These are phyloP conservation scores for Melangyna quadrimaculata DNA, from an alignment of 2,888 invertebrate genomes.

Conservation along the genomic window DNA sequence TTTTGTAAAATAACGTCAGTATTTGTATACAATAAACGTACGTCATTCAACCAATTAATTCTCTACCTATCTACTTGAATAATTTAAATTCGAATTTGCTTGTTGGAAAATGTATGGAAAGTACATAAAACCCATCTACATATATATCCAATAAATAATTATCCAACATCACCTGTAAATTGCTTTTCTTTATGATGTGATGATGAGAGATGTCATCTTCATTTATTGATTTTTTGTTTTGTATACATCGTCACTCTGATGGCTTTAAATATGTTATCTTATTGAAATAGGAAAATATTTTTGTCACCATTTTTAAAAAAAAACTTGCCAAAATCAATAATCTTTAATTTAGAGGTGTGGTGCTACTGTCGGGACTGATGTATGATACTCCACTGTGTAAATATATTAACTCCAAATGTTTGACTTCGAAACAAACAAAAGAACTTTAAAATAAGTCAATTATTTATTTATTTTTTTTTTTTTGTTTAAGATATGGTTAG, in stretches of 20 bases:
- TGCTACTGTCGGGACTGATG: not conserved
- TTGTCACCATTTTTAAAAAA: not conserved
- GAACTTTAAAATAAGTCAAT: not conserved
- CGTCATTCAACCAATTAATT: constrained; percentile 26
- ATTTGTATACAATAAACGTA: not conserved
- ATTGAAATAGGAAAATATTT: not conserved
- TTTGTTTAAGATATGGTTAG: constrained; percentile 37
- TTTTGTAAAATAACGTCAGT: not conserved
- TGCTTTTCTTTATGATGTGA: not conserved
- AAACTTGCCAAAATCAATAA: not conserved
- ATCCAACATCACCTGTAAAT: not conserved
- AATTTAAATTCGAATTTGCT: constrained; percentile 33
- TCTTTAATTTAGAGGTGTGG: not conserved
- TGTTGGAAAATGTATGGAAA: constrained; percentile 13
- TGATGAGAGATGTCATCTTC: not conserved
- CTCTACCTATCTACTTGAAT: not conserved
- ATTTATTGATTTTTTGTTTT: not conserved
- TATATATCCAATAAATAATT: not conserved
- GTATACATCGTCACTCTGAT: not conserved
- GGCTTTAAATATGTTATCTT: not conserved
- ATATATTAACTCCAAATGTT: constrained; percentile 4
- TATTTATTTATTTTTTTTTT: not conserved
- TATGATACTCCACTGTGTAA: not conserved
- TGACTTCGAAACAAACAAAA: not conserved
- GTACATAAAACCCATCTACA: not conserved